Percentiles rank a stretch among this genome's conserved stretches.
phyloP scores from a whole-genome alignment of 2,888 invertebrate genomes.

The Hirtodrosophila duncani region DNA sequence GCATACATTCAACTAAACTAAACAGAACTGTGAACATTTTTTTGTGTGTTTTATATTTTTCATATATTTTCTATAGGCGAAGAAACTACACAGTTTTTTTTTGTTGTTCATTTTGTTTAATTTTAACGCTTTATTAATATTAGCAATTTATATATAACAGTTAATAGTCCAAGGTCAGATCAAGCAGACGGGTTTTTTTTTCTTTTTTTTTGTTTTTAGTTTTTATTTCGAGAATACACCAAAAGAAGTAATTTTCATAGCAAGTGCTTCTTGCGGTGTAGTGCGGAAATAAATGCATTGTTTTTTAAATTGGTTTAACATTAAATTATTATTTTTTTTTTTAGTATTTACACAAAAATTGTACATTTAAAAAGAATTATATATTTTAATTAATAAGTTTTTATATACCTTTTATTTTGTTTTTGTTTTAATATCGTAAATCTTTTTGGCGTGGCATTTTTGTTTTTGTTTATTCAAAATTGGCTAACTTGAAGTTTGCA shows the following conservation, averaged over 20 bases:
- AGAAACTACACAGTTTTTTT: constrained; percentile 1
- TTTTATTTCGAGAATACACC: constrained; percentile 66
- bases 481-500: constrained; percentile 65
- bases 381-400: constrained; percentile 24
- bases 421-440: constrained; percentile 50
- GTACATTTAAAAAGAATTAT: constrained; percentile 37
- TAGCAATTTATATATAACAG: too few species aligned
- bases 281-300: constrained; percentile 63
- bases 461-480: constrained; percentile 9
- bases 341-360: constrained; percentile 64
- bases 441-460: constrained; percentile 45
- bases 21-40: constrained; percentile 22
- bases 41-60: constrained; percentile 11
- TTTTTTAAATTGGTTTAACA: constrained; percentile 37
- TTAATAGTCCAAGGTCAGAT: too few species aligned
- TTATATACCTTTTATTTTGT: constrained; percentile 19
- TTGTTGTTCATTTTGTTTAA: not conserved
- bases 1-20: constrained; percentile 39
- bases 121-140: too few species aligned
- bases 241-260: constrained; percentile 50
- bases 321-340: constrained; percentile 20
- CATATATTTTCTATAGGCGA: constrained; percentile 7
- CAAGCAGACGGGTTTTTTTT: not conserved
- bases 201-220: not conserved
- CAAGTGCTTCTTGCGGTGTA: constrained; percentile 58